phyloP scores from a whole-genome alignment of 2,888 invertebrate genomes.

The Platycheirus albimanus region DNA sequence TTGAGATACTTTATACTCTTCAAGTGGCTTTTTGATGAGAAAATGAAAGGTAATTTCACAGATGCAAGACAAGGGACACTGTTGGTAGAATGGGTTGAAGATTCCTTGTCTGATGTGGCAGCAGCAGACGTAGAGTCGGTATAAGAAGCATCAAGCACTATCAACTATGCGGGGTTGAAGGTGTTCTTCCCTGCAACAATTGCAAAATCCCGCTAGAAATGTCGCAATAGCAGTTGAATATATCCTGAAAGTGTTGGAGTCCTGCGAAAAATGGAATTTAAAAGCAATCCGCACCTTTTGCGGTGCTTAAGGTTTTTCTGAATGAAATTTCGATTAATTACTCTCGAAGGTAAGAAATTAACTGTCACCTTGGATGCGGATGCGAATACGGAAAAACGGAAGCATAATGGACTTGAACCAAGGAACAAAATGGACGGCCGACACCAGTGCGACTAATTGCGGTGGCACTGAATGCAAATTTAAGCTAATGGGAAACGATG shows the following conservation, averaged over 20 bases:
- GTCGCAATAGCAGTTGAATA: slow-evolving; percentile 30
- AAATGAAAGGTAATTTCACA: slow-evolving; percentile 82
- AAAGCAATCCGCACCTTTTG: slow-evolving; percentile 70
- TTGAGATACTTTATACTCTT: slow-evolving; percentile 73
- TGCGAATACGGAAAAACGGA: no score
- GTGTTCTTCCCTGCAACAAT: slow-evolving; percentile 36
- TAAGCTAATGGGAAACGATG: slow-evolving; percentile 56
- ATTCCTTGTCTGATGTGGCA: not conserved
- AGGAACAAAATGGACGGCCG: slow-evolving; percentile 16
- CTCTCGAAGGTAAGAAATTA: slow-evolving; percentile 71
- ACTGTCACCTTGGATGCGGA: slow-evolving; percentile 70
- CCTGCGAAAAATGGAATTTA: slow-evolving; percentile 55
- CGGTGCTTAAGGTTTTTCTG: slow-evolving; percentile 49
- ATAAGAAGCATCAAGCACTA: no score
- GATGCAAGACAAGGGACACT: slow-evolving; percentile 69
- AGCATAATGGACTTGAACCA: slow-evolving; percentile 56
- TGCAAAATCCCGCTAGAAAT: slow-evolving; percentile 55
- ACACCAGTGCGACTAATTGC: slow-evolving; percentile 68
- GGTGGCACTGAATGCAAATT: slow-evolving; percentile 65
- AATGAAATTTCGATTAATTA: slow-evolving; percentile 74
- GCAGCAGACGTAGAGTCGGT: not conserved
- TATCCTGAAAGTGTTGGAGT: slow-evolving; percentile 4
- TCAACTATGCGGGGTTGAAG: slow-evolving; percentile 17
- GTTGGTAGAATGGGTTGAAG: not conserved
- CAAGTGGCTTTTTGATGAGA: slow-evolving; percentile 81